Evolutionary conservation across 2,888 invertebrate species (phyloP).

Genomic region (Fissipunctia ypsillon): DNA sequence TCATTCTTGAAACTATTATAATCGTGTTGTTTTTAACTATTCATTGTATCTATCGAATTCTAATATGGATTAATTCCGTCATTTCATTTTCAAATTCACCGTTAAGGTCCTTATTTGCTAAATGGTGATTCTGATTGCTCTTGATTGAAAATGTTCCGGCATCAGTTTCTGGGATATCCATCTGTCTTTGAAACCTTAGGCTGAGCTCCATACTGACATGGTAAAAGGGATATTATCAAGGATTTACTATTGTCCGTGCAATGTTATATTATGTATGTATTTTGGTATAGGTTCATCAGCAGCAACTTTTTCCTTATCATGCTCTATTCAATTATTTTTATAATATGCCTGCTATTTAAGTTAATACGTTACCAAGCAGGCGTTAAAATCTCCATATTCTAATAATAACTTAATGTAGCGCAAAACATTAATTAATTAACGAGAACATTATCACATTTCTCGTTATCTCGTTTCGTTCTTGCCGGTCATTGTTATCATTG

Average conservation of each 20-base stretch:
- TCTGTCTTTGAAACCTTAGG: too few species aligned
- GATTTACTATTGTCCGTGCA: neutral
- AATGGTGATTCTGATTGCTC: neutral
- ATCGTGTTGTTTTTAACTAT: slow-evolving; percentile 11
- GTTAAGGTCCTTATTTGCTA: neutral
- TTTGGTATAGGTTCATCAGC: neutral
- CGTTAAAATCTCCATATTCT: slow-evolving; percentile 64
- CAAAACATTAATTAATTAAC: slow-evolving; percentile 70
- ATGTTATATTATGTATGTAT: neutral
- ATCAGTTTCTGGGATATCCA: neutral
- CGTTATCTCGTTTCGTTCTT: slow-evolving; percentile 65
- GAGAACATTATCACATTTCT: slow-evolving; percentile 68
- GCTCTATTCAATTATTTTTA: neutral
- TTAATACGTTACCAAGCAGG: slow-evolving; percentile 9
- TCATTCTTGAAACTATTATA: slow-evolving; percentile 57
- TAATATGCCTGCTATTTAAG: neutral
- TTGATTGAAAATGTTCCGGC: too few species aligned
- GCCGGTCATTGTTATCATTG: slow-evolving; percentile 87
- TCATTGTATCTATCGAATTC: neutral
- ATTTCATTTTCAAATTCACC: neutral
- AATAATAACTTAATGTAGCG: slow-evolving; percentile 67
- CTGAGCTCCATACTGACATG: too few species aligned
- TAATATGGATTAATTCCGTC: neutral
- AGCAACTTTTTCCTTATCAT: neutral
- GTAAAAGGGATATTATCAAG: too few species aligned